These are phyloP conservation scores for Microtus agrestis DNA, from an alignment of 2,797 vertebrate species.

Conservation along the genomic window DNA sequence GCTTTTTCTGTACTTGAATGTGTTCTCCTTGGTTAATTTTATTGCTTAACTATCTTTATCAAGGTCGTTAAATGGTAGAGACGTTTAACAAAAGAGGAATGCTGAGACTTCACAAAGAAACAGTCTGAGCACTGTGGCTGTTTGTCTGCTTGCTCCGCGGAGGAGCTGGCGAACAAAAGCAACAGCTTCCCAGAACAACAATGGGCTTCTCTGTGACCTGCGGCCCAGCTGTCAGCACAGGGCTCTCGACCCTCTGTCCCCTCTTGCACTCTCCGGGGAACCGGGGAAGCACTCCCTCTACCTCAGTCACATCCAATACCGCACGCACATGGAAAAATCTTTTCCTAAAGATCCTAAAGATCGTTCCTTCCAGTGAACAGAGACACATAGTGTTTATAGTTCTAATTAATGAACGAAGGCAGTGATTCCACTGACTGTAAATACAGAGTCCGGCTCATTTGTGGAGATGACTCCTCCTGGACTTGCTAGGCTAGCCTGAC, in stretches of 20 bases:
- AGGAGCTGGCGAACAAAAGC: background rate
- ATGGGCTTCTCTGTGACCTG: constrained; percentile 63
- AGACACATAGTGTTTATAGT: background rate
- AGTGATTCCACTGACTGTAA: background rate
- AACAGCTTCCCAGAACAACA: constrained; percentile 73
- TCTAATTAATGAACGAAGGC: background rate
- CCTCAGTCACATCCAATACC: background rate
- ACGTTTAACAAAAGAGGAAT: background rate
- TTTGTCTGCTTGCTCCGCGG: background rate
- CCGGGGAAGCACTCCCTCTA: background rate
- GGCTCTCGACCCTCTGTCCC: constrained; percentile 5
- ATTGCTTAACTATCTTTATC: constrained; percentile 45
- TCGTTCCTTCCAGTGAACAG: background rate
- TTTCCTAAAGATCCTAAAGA: background rate
- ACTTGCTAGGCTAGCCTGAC: background rate
- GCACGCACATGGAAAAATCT: background rate
- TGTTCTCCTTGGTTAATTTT: constrained; percentile 5
- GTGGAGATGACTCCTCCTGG: background rate
- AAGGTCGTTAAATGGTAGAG: constrained; percentile 37
- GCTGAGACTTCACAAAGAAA: constrained; percentile 8
- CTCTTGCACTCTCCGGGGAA: background rate
- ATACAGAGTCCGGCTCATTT: background rate
- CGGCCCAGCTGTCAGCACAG: constrained; percentile 51
- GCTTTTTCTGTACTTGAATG: background rate
- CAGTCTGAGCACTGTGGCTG: background rate